Conservation (phyloP, 2,113 vertebrate species). For the Hoplias malabaricus region DNA sequence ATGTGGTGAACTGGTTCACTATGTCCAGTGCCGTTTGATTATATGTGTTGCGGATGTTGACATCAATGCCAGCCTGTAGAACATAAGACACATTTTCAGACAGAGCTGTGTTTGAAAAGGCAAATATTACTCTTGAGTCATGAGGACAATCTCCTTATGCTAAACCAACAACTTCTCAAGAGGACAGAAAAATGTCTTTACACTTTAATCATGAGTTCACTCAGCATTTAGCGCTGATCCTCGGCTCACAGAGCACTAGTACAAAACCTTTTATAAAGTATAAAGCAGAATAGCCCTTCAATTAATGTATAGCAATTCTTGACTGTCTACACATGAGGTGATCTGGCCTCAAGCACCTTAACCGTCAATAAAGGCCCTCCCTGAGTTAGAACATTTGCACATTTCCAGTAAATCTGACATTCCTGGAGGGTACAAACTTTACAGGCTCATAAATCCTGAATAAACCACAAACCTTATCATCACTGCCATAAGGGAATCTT, state of each 20-base stretch:
- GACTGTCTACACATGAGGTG: no score
- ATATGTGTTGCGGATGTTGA: conserved; percentile 94
- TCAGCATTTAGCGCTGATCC: neutral
- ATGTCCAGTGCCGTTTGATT: conserved; percentile 98
- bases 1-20: conserved; percentile 98
- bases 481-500: neutral
- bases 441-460: neutral
- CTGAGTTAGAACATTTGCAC: neutral
- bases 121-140: neutral
- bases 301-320: neutral
- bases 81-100: neutral
- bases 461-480: neutral
- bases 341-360: no score
- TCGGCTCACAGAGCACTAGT: neutral
- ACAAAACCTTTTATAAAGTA: no score
- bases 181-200: neutral
- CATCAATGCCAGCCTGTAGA: conserved; percentile 85
- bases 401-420: neutral
- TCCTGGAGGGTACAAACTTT: neutral
- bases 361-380: neutral
- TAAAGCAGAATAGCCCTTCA: neutral
- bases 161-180: neutral
- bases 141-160: neutral
- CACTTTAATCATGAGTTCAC: neutral
- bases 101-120: neutral